Evolutionary conservation across 2,113 vertebrate genomes (phyloP).

Genomic region (Notothenia coriiceps): DNA sequence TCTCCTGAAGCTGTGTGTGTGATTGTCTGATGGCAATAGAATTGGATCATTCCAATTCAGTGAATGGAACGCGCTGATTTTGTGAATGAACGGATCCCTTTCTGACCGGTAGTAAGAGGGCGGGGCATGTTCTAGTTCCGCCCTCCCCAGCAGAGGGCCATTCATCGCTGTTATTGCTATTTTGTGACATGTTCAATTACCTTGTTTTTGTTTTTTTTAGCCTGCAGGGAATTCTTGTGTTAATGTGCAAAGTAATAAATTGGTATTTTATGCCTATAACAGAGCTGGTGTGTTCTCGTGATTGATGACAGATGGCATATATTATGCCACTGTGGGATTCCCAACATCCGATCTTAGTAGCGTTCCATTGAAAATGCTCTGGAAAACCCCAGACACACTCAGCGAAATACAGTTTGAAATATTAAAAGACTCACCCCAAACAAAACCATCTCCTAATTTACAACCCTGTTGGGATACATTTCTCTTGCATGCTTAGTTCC

Average conservation of each 20-base stretch:
- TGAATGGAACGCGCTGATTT: slow-evolving; percentile 48
- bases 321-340: too few relatives aligned
- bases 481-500: too few relatives aligned
- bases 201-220: slow-evolving; percentile 82
- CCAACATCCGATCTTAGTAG: too few relatives aligned
- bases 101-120: slow-evolving; percentile 81
- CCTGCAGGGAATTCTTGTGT: slow-evolving; percentile 98
- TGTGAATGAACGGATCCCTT: slow-evolving; percentile 81
- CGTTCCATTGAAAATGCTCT: too few relatives aligned
- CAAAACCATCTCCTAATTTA: too few relatives aligned
- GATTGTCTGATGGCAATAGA: slow-evolving; percentile 94
- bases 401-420: too few relatives aligned
- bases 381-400: too few relatives aligned
- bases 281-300: slow-evolving; percentile 30
- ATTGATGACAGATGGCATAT: neutral
- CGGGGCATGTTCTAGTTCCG: slow-evolving; percentile 75
- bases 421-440: too few relatives aligned
- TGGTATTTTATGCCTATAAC: slow-evolving; percentile 94
- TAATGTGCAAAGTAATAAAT: slow-evolving; percentile 95
- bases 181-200: slow-evolving; percentile 83
- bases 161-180: slow-evolving; percentile 87
- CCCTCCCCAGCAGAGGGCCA: slow-evolving; percentile 76
- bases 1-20: slow-evolving; percentile 82
- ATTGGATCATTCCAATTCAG: slow-evolving; percentile 29
- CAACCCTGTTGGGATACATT: too few relatives aligned